Conservation (phyloP, 2,888 invertebrate genomes). For the Parascotia fuliginaria region DNA sequence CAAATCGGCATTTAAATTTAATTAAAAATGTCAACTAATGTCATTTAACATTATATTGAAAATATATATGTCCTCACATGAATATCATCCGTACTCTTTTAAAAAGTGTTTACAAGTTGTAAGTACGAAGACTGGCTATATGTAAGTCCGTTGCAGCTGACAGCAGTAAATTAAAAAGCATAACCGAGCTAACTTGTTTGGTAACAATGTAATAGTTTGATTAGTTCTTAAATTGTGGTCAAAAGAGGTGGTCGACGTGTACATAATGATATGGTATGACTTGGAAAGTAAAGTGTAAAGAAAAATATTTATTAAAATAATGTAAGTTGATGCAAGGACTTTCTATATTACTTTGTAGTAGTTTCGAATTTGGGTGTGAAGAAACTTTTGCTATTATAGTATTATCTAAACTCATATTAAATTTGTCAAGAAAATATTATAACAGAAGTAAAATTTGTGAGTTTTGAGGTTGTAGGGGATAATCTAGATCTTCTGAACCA, state of each 20-base stretch:
- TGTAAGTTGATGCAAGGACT: neutral
- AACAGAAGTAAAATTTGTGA: no score
- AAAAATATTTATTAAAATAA: conserved; percentile 1
- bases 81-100: neutral
- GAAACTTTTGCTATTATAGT: no score
- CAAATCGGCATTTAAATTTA: no score
- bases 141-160: neutral
- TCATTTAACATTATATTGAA: no score
- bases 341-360: no score
- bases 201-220: conserved; percentile 6
- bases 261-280: neutral
- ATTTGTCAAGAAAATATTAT: no score
- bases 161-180: conserved; percentile 3
- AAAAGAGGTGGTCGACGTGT: neutral
- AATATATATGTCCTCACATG: no score
- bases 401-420: no score
- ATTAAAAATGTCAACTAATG: no score
- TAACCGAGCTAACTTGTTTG: conserved; percentile 1
- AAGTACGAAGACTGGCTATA: neutral
- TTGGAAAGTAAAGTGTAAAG: neutral
- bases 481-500: no score
- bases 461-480: no score
- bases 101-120: neutral
- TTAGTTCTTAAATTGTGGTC: conserved; percentile 4
- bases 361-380: no score